Evolutionary conservation across 2,113 vertebrate genomes (phyloP), one percentile per base, ranked within the genome.

Genomic region (Bujurquina vittata): DNA sequence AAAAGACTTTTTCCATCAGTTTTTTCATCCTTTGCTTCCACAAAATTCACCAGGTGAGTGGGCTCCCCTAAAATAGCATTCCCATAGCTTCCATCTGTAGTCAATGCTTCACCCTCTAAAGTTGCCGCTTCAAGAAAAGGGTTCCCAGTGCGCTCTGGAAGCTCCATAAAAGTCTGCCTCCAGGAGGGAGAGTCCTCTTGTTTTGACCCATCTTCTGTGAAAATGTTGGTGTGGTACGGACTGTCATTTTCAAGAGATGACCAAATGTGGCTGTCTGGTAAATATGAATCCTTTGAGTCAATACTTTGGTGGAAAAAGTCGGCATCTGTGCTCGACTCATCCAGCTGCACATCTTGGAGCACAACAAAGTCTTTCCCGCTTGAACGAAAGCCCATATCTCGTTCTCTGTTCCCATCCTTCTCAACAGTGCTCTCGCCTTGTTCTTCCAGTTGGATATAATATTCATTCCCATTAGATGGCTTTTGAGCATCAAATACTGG

Each of bases 371-470:
- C 96, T 84, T 92, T 93, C 49, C 89, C 93, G 1, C 89, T 93
- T 15, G 94, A 93, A 9, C 46, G 59, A 63, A 88, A 88, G 80
- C 95, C 96, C 6, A 93, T 90, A 37, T 94, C 91, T 78, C 94
- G 94, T 77, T 94, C 92, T 57, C 95, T 83, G 74, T 93, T 95
- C 15, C 81, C 81, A 81, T 96, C 95, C 2, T 94, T 95, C 84
- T 92, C 96, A 77, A 95, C 58, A 52, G 84, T 92, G 75, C 92
- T 95, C 72, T 96, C 95, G 6, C 96, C 94, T 86, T 97, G 97
- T 75, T 99, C 98, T 89, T 99, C 98, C 37, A 99, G 86, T 9
- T 98, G 98, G 83, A 99, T 98, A 73, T 97, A 99, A 87, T 97
- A 99, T 88, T 98, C 98, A 4, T 96, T 98, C 12, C 96, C 96